A percentile compares a stretch with the other conserved stretches of the same genome.
Conservation (phyloP, 1,140 invertebrate species). For the Bombyx mori region DNA sequence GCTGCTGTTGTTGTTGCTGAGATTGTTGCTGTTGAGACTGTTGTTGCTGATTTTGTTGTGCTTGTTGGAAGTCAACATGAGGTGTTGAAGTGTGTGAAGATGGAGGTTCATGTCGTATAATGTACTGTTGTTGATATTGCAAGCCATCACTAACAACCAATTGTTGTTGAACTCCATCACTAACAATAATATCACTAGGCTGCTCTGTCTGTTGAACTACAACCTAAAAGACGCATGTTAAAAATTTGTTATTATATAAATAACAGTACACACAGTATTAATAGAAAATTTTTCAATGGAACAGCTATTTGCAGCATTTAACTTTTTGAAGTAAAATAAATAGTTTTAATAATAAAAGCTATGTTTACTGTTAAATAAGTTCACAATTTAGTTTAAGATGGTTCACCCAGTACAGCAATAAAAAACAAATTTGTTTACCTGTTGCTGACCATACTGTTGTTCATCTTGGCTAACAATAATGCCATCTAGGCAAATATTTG, state of each 20-base stretch:
- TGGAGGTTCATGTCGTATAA: slow-evolving; percentile 55
- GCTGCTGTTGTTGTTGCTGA: slow-evolving; percentile 40
- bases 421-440: slow-evolving; percentile 25
- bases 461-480: slow-evolving; percentile 65
- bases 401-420: background rate
- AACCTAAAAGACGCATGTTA: slow-evolving; percentile 31
- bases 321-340: no score
- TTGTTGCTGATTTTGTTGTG: slow-evolving; percentile 48
- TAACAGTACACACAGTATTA: background rate
- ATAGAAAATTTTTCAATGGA: background rate
- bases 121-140: slow-evolving; percentile 62
- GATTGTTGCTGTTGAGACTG: slow-evolving; percentile 21
- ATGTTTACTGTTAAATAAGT: no score
- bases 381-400: no score
- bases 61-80: slow-evolving; percentile 50
- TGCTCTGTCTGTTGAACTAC: slow-evolving; percentile 60
- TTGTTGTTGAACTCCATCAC: slow-evolving; percentile 54
- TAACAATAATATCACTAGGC: slow-evolving; percentile 61
- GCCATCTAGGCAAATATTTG: slow-evolving; percentile 59
- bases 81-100: slow-evolving; percentile 17
- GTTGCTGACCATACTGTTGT: slow-evolving; percentile 56
- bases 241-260: background rate
- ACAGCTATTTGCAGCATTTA: background rate
- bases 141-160: slow-evolving; percentile 60
- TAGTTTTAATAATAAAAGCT: no score